Percentiles rank a stretch among this genome's conserved stretches.
Conservation (phyloP, 2,888 invertebrate genomes). For the Dolichomitus sp. region DNA sequence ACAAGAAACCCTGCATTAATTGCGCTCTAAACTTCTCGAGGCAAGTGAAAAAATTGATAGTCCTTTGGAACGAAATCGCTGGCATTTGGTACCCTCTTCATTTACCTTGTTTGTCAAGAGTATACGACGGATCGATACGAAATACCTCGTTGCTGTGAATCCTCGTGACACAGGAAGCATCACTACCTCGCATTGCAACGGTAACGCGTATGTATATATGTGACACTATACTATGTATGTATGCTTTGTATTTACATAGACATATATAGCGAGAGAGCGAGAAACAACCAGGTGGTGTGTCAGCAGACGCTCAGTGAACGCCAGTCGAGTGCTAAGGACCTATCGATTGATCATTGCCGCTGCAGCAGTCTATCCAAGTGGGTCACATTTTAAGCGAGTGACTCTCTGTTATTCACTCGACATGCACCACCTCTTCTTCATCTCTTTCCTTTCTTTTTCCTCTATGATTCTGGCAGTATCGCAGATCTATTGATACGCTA, state of each 20-base stretch:
- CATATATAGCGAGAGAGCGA: constrained; percentile 21
- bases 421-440: constrained; percentile 10
- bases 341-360: constrained; percentile 77
- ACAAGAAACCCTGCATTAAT: neutral
- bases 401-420: constrained; percentile 40
- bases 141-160: constrained; percentile 38
- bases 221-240: constrained; percentile 19
- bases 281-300: constrained; percentile 51
- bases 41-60: constrained; percentile 33
- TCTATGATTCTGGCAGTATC: constrained; percentile 18
- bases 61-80: constrained; percentile 28
- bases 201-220: constrained; percentile 6
- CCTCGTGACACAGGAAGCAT: constrained; percentile 43
- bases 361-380: constrained; percentile 73
- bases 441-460: constrained; percentile 25
- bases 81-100: constrained; percentile 36
- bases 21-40: constrained; percentile 1
- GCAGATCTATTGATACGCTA: constrained; percentile 18
- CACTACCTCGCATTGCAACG: constrained; percentile 21
- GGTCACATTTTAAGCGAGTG: constrained; percentile 71
- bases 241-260: constrained; percentile 45
- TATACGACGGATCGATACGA: constrained; percentile 41
- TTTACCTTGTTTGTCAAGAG: constrained; percentile 31
- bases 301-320: constrained; percentile 56
- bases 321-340: constrained; percentile 72